Percentiles rank a stretch among this genome's conserved stretches.
Conservation (phyloP, 2,797 vertebrate species). For the Gouania willdenowi region DNA sequence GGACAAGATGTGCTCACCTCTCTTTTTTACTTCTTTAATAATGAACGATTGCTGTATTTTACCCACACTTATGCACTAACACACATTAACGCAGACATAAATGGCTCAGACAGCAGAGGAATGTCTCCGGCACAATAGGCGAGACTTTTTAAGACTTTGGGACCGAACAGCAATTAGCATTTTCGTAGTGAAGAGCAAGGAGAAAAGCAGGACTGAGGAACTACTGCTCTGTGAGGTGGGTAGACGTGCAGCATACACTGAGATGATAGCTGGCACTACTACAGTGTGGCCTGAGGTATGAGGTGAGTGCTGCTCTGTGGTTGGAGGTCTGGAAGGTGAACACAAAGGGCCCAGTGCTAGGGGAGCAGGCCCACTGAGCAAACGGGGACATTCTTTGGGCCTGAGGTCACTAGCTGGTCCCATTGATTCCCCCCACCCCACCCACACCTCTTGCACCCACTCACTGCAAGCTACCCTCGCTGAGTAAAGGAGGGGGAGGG, state of each 20-base stretch:
- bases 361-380: slow-evolving; percentile 82
- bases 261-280: slow-evolving; percentile 34
- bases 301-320: slow-evolving; percentile 59
- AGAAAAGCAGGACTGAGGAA: slow-evolving; percentile 32
- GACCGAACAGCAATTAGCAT: slow-evolving; percentile 65
- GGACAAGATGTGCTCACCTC: slow-evolving; percentile 41
- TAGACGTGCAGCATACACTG: slow-evolving; percentile 29
- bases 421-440: slow-evolving; percentile 77
- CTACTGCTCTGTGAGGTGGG: slow-evolving; percentile 18
- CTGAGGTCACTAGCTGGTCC: slow-evolving; percentile 94
- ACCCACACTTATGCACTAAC: slow-evolving; percentile 48
- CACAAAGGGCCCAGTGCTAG: slow-evolving; percentile 61
- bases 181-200: slow-evolving; percentile 35
- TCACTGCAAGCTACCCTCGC: slow-evolving; percentile 51
- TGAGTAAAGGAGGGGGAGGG: slow-evolving; percentile 68
- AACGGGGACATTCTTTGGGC: slow-evolving; percentile 92
- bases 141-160: slow-evolving; percentile 67
- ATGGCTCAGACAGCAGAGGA: slow-evolving; percentile 57
- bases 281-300: slow-evolving; percentile 51
- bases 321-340: slow-evolving; percentile 68
- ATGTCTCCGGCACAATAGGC: slow-evolving; percentile 66
- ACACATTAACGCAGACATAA: slow-evolving; percentile 75
- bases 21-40: slow-evolving; percentile 20
- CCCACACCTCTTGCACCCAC: slow-evolving; percentile 70
- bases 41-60: slow-evolving; percentile 67